Percentiles rank a stretch among this genome's conserved stretches.
These are phyloP conservation scores for Leptopilina clavipes DNA, from an alignment of 1,140 invertebrate genomes.

Conservation along the genomic window DNA sequence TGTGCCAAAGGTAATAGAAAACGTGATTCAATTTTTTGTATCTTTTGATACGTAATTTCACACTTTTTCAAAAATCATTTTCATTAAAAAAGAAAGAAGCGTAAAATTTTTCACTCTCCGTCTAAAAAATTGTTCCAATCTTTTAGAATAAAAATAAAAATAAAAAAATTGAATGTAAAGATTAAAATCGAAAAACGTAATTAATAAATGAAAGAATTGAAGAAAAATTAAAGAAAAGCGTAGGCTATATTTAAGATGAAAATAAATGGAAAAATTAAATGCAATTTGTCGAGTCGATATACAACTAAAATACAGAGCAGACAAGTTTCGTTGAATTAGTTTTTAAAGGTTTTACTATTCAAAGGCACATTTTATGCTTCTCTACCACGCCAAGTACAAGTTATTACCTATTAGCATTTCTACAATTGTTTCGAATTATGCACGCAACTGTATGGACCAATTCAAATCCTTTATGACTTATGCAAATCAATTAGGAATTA, in stretches of 20 bases:
- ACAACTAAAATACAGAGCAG: background rate
- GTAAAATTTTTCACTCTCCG: too few relatives aligned
- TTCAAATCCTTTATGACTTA: background rate
- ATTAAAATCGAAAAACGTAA: background rate
- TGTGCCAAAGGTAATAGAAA: conserved; percentile 3
- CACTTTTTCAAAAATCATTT: too few relatives aligned
- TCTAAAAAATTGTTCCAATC: too few relatives aligned
- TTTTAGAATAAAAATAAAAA: too few relatives aligned
- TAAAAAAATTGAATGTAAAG: too few relatives aligned
- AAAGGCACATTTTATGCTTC: conserved; percentile 41
- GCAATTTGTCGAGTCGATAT: background rate
- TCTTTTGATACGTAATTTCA: too few relatives aligned
- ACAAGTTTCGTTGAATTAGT: conserved; percentile 4
- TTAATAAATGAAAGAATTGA: background rate
- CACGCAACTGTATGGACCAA: background rate
- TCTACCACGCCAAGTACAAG: conserved; percentile 54
- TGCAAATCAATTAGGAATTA: background rate
- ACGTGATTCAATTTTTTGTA: background rate
- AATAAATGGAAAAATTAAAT: background rate
- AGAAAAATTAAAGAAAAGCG: background rate
- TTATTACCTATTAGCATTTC: conserved; percentile 1
- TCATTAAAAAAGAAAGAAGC: too few relatives aligned
- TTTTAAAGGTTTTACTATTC: conserved; percentile 1
- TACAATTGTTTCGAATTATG: background rate
- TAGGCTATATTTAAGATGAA: background rate